Conservation (phyloP, 2,113 vertebrate species). For the Cololabis saira region DNA sequence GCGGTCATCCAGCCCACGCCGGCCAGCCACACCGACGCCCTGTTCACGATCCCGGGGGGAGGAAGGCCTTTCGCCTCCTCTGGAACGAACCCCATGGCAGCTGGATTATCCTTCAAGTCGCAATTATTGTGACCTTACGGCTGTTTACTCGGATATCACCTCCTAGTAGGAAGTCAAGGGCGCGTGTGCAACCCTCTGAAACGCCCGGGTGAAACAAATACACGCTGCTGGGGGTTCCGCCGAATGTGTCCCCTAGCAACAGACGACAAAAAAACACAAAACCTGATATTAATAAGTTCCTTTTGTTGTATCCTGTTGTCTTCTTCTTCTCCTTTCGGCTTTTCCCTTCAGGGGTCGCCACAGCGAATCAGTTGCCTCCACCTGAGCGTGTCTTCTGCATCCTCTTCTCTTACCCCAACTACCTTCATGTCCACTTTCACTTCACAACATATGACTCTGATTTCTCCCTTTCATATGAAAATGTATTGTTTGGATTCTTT, state of each 20-base stretch:
- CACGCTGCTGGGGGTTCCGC: conserved; percentile 16
- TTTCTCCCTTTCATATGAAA: too few species aligned
- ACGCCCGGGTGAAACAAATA: conserved; percentile 37
- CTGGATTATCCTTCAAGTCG: not conserved
- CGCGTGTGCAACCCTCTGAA: conserved; percentile 20
- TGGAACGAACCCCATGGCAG: conserved; percentile 79
- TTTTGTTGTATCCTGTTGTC: too few species aligned
- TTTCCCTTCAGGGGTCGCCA: too few species aligned
- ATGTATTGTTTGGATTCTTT: too few species aligned
- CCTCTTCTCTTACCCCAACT: too few species aligned
- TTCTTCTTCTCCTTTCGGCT: too few species aligned
- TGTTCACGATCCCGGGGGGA: conserved; percentile 83
- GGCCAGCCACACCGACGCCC: conserved; percentile 75
- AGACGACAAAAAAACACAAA: not conserved
- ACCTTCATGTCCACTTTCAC: too few species aligned
- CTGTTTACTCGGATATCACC: conserved; percentile 32
- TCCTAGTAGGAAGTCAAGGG: conserved; percentile 73
- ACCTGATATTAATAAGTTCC: not conserved
- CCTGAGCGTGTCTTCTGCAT: too few species aligned
- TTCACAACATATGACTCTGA: too few species aligned
- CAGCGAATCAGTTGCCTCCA: too few species aligned
- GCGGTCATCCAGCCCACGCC: conserved; percentile 73
- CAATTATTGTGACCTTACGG: conserved; percentile 8
- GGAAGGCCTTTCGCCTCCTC: conserved; percentile 80
- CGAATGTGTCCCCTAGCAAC: conserved; percentile 47